Evolutionary conservation across 2,888 invertebrate species (phyloP), one percentile per base, ranked within the genome.

Genomic region (Muschampia plurimacula): DNA sequence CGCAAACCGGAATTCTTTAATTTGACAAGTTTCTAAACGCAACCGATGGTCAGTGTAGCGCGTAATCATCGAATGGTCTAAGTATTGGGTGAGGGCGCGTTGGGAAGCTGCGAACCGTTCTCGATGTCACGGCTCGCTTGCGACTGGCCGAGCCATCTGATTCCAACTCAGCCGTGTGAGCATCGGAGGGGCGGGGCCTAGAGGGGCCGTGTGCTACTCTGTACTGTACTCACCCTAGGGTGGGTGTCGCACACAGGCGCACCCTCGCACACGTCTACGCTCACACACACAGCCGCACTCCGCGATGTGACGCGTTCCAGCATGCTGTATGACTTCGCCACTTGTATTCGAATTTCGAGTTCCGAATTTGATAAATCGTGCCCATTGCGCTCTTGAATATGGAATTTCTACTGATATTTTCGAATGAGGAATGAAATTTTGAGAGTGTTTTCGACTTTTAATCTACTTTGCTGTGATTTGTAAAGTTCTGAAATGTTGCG

Each of bases 151-250:
- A 90, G 89, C 92, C 92, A 92, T 93, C 93, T 93, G 93, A 93
- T 94, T 93, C 88, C 93, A 93, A 94, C 84, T 94, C 91, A 94
- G 91, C 94, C 94, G 94, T 94, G 89, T 93, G 94, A 94, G 93
- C 94, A 94, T 87, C 87, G 81, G 80, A 81, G 85, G 89, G 93
- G 92, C 90, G 91, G 90, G 83, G 92, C 91, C 82, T 88, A 80
- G 80, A 80, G 86, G 86, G 84, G 83, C 84, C 82, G 83, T 74
- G 77, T 77, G 77, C 77, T 59, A 46, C 46, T 76, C 79, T 22
- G 22, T 22, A 22, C 22, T 22, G 22, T 22, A 22, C 1, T 22
- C 86, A 84, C 87, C 86, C 86, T 82, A 82, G 91, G 90, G 90
- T 87, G 90, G 89, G 88, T 83, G 77, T 77, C 62, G 78, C 81